Conservation (phyloP, 2,888 invertebrate species). For the Pediacus dermestoides region DNA sequence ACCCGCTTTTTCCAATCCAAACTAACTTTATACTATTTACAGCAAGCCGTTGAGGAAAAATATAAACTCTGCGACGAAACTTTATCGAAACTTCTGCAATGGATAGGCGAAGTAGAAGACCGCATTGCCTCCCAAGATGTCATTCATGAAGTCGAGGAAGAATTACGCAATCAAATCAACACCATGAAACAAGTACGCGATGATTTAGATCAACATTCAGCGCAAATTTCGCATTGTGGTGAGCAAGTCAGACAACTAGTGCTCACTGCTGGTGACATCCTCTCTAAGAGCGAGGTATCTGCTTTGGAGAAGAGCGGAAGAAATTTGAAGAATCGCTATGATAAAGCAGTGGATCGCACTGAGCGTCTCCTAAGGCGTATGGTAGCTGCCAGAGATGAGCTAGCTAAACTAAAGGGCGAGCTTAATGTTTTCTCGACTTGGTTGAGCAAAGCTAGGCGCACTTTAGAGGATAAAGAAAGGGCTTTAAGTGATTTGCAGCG, state of each 20-base stretch:
- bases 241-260: constrained; percentile 89
- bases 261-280: constrained; percentile 84
- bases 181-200: constrained; percentile 87
- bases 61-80: constrained; percentile 88
- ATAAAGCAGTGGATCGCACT: constrained; percentile 75
- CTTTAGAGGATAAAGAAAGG: constrained; percentile 81
- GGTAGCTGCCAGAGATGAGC: constrained; percentile 78
- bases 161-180: constrained; percentile 84
- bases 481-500: constrained; percentile 73
- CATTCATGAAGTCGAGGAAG: constrained; percentile 81
- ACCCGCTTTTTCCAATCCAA: background rate
- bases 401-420: constrained; percentile 83
- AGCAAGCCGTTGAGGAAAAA: constrained; percentile 95
- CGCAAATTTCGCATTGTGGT: constrained; percentile 78
- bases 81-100: constrained; percentile 77
- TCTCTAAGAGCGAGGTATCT: constrained; percentile 87
- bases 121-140: constrained; percentile 81
- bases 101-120: constrained; percentile 82
- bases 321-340: constrained; percentile 76
- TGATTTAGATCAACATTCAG: constrained; percentile 81
- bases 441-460: constrained; percentile 77
- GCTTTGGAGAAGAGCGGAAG: constrained; percentile 84
- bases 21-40: constrained; percentile 44
- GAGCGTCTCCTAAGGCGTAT: constrained; percentile 74
- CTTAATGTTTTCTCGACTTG: constrained; percentile 76